Evolutionary conservation across 2,113 vertebrate genomes (phyloP), one percentile per base, ranked within the genome.

Genomic region (Bambusicola thoracicus): DNA sequence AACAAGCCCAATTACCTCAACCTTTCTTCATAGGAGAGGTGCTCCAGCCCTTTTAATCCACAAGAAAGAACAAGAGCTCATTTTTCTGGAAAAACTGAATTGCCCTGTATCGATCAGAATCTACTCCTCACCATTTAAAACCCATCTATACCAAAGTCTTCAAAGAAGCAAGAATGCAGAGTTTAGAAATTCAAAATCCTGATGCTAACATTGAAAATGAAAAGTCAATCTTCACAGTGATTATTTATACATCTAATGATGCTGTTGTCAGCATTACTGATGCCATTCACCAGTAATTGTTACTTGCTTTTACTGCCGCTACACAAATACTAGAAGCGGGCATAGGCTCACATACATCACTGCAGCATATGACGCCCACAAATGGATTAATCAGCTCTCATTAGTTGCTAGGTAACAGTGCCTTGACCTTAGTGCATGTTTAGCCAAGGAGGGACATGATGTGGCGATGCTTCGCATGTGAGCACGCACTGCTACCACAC

Each of bases 341-440:
- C 72, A 77, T n/a, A 82, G 76, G 76, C 84, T 85, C 76, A 55
- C 61, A 94, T 56, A 59, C 56, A 94, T 91, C 88, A 66, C 79
- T 86, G 85, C 87, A 88, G 88, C 66, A 27, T 87, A 80, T 81
- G 89, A 94, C 8, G 8, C 95, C 92, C 85, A 93, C 86, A 91
- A 91, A 94, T 18, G 91, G 91, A 96, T 96, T 96, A 95, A 97
- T 96, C 90, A 94, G 67, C 76, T 82, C 94, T 96, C 94, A 94
- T 96, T 96, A 90, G 96, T 96, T 96, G 96, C 97, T 97, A 96
- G 91, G 97, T 86, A 96, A 97, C 95, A 12, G 76, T 67, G 81
- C 53, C 90, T 74, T 96, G 94, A 96, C 96, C 96, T 96, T 53
- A 78, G 46, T 48, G 79, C 63, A 88, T 86, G 73, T 92, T 93